phyloP scores from a whole-genome alignment of 2,113 vertebrate genomes.

The Xenopus borealis region DNA sequence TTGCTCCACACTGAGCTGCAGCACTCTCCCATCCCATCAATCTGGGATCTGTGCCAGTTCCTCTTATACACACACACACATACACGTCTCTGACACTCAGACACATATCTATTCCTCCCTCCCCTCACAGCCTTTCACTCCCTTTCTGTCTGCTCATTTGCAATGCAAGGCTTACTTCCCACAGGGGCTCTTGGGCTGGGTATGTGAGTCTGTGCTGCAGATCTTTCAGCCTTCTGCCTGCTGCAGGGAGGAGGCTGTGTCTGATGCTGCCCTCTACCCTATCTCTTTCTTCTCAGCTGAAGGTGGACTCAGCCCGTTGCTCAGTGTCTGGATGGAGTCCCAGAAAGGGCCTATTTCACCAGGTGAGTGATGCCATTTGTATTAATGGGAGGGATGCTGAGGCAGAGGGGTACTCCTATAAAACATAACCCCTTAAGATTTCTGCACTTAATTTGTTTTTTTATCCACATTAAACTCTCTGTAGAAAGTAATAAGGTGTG shows the following conservation, averaged over 20 bases:
- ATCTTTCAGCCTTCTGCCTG: conserved; percentile 46
- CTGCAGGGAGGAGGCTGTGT: conserved; percentile 46
- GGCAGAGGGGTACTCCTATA: background rate
- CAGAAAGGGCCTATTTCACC: conserved; percentile 72
- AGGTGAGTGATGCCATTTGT: conserved; percentile 66
- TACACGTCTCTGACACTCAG: background rate
- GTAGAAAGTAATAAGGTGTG: background rate
- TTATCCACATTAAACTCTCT: background rate
- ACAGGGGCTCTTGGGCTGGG: conserved; percentile 47
- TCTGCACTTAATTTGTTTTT: background rate
- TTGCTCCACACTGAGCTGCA: conserved; percentile 11
- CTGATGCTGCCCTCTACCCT: conserved; percentile 47
- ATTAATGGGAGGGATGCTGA: background rate
- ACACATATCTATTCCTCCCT: conserved; percentile 12
- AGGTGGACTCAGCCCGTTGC: conserved; percentile 48
- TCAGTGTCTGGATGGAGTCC: conserved; percentile 78
- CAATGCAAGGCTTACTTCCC: conserved; percentile 51
- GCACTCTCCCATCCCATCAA: background rate
- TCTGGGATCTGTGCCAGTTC: conserved; percentile 20
- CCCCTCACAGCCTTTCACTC: background rate
- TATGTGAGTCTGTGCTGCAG: conserved; percentile 48
- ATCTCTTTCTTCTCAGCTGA: conserved; percentile 46
- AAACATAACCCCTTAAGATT: background rate
- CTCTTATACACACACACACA: background rate
- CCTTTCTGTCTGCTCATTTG: conserved; percentile 40